A percentile compares a stretch with the other conserved stretches of the same genome.
Evolutionary conservation across 2,888 invertebrate species (phyloP).

Genomic region (Pollenia amentaria): DNA sequence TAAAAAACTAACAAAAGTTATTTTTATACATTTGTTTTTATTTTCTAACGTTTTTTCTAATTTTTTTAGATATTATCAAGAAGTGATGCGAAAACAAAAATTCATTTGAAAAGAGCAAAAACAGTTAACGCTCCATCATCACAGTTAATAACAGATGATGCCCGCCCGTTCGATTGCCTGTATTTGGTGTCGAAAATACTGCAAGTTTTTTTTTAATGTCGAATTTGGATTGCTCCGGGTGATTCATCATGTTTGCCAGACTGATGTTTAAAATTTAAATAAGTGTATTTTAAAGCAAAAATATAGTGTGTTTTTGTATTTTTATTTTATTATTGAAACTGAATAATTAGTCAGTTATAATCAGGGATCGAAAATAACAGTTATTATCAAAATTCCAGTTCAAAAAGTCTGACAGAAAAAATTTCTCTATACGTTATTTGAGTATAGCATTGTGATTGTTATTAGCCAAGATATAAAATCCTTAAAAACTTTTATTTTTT

Average conservation of each 20-base stretch:
- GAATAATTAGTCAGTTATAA: not conserved
- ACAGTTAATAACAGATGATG: conserved; percentile 42
- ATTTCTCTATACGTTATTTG: no score
- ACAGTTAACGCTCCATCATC: conserved; percentile 21
- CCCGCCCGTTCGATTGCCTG: not conserved
- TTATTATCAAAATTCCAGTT: no score
- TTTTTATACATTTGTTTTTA: not conserved
- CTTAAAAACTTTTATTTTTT: no score
- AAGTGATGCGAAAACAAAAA: not conserved
- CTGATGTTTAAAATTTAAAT: not conserved
- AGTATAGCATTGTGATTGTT: no score
- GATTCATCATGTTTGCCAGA: conserved; percentile 49
- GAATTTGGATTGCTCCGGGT: conserved; percentile 22
- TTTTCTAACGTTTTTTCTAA: not conserved
- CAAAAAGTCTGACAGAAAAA: no score
- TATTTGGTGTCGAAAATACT: conserved; percentile 20
- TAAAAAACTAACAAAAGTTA: conserved; percentile 11
- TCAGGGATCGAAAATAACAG: no score
- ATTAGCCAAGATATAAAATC: no score
- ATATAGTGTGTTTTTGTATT: not conserved
- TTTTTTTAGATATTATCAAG: not conserved
- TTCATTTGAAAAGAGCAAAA: conserved; percentile 1
- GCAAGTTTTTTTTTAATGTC: not conserved
- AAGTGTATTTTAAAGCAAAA: not conserved
- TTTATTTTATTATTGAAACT: not conserved